Evolutionary conservation across 1,140 invertebrate species (phyloP).

Genomic region (Apis mellifera): Amel_HAv3.1 CM009937.2:9159001-9159500

Average conservation of each 20-base stretch:
- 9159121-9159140: too few species aligned
- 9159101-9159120: too few species aligned
- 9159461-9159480: constrained; percentile 62
- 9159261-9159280: constrained; percentile 47
- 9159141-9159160: too few species aligned
- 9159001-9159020: too few species aligned
- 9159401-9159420: constrained; percentile 61
- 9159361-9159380: constrained; percentile 42
- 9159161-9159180: too few species aligned
- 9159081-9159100: too few species aligned
- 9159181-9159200: too few species aligned
- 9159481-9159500: constrained; percentile 70
- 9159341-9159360: constrained; percentile 55
- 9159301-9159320: constrained; percentile 26
- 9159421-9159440: constrained; percentile 65
- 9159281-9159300: constrained; percentile 53
- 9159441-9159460: constrained; percentile 53
- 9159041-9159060: too few species aligned
- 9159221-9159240: background rate
- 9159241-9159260: background rate
- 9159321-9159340: constrained; percentile 56
- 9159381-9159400: constrained; percentile 50
- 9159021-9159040: too few species aligned
- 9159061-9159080: too few species aligned
- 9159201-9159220: background rate